phyloP scores from a whole-genome alignment of 2,797 vertebrate genomes.

The Echeneis naucrates region DNA sequence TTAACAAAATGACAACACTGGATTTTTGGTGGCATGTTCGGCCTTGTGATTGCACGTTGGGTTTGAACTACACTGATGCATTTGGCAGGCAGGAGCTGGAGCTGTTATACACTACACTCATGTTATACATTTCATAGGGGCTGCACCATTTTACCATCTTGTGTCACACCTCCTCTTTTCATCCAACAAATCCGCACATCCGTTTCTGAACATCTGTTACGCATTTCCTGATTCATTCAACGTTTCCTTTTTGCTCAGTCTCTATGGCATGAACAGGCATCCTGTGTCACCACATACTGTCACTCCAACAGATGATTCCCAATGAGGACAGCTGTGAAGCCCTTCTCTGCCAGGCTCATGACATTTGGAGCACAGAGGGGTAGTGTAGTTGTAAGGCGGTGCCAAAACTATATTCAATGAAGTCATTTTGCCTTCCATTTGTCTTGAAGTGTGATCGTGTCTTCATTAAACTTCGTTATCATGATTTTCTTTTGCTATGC shows the following conservation, averaged over 20 bases:
- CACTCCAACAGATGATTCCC: conserved; percentile 45
- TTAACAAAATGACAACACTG: conserved; percentile 6
- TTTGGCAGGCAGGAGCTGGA: not conserved
- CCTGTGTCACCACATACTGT: conserved; percentile 23
- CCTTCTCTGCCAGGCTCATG: conserved; percentile 31
- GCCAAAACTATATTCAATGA: conserved; percentile 32
- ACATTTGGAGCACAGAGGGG: conserved; percentile 19
- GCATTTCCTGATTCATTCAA: conserved; percentile 14
- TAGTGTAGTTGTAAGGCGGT: conserved; percentile 2
- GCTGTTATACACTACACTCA: conserved; percentile 18
- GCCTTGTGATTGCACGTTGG: not conserved
- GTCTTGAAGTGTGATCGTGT: not conserved
- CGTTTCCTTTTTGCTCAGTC: not conserved
- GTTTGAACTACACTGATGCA: no score
- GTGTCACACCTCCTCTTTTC: not conserved
- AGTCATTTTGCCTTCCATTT: conserved; percentile 9
- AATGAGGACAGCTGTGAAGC: conserved; percentile 29
- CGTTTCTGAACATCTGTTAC: conserved; percentile 8
- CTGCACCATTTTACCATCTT: not conserved
- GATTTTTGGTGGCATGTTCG: not conserved
- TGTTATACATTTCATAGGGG: not conserved
- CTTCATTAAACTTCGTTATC: conserved; percentile 34
- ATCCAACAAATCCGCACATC: not conserved
- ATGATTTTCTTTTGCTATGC: conserved; percentile 31
- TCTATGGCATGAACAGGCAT: conserved; percentile 26